phyloP scores from a whole-genome alignment of 2,797 vertebrate species.

The Lemur catta region DNA sequence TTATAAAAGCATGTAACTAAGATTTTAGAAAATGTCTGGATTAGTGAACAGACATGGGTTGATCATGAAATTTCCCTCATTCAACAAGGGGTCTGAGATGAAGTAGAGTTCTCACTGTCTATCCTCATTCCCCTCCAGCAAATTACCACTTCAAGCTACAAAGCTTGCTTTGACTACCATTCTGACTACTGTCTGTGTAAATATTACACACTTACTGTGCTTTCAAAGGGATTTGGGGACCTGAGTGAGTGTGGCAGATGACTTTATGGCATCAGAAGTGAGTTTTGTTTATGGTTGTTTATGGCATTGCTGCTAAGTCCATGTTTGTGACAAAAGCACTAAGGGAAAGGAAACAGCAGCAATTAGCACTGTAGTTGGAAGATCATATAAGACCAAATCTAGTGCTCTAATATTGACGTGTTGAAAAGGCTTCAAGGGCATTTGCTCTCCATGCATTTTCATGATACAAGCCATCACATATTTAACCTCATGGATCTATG shows the following conservation, averaged over 20 bases:
- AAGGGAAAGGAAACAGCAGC: neutral
- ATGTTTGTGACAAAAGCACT: neutral
- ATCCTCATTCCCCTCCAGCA: neutral
- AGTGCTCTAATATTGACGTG: neutral
- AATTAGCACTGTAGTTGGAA: neutral
- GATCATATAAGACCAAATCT: neutral
- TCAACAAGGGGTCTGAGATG: neutral
- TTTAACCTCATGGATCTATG: neutral
- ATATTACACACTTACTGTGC: neutral
- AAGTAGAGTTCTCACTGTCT: neutral
- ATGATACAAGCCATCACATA: neutral
- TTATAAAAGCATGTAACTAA: slow-evolving; percentile 42
- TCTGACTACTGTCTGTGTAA: neutral
- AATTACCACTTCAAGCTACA: neutral
- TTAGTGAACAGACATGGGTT: neutral
- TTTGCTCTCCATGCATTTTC: slow-evolving; percentile 5
- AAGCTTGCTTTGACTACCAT: neutral
- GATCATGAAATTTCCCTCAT: neutral
- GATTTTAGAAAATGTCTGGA: slow-evolving; percentile 39
- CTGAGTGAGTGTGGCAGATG: neutral
- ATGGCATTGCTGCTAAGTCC: neutral
- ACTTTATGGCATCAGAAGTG: neutral
- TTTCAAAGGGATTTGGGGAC: neutral
- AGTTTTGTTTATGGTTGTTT: slow-evolving; percentile 17
- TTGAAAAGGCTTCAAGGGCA: neutral